Conservation (phyloP, 2,888 invertebrate genomes). For the Vandiemenella viatica region DNA sequence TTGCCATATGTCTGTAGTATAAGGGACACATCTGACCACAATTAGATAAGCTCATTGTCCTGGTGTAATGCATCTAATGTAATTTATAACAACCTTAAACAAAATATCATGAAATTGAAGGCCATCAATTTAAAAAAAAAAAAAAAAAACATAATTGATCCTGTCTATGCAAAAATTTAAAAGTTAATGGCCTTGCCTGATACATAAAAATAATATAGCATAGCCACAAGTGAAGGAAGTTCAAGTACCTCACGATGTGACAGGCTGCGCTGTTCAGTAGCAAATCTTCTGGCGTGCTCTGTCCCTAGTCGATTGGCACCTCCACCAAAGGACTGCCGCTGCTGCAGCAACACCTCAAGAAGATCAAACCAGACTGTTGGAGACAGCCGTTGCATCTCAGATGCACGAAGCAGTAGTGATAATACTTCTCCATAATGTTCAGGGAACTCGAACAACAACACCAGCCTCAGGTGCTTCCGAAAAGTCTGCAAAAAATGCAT, state of each 20-base stretch:
- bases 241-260: conserved; percentile 38
- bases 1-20: too few species aligned
- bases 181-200: too few species aligned
- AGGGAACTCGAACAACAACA: conserved; percentile 56
- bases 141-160: too few species aligned
- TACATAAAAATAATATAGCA: too few species aligned
- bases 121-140: too few species aligned
- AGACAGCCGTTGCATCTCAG: conserved; percentile 33
- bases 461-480: conserved; percentile 47
- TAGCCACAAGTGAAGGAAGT: too few species aligned
- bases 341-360: conserved; percentile 36
- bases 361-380: conserved; percentile 51
- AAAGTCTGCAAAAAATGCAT: conserved; percentile 39
- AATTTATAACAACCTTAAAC: too few species aligned
- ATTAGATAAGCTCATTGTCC: too few species aligned
- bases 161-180: too few species aligned
- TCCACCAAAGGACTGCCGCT: conserved; percentile 20
- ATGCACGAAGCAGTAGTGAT: conserved; percentile 44
- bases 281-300: conserved; percentile 43
- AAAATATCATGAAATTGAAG: too few species aligned
- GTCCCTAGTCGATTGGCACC: neutral
- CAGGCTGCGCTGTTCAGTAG: conserved; percentile 44
- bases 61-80: too few species aligned
- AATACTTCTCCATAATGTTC: conserved; percentile 63
- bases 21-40: too few species aligned